Base-by-base conservation (phyloP, 2,113 vertebrate species). In the Euleptes europaea region DNA sequence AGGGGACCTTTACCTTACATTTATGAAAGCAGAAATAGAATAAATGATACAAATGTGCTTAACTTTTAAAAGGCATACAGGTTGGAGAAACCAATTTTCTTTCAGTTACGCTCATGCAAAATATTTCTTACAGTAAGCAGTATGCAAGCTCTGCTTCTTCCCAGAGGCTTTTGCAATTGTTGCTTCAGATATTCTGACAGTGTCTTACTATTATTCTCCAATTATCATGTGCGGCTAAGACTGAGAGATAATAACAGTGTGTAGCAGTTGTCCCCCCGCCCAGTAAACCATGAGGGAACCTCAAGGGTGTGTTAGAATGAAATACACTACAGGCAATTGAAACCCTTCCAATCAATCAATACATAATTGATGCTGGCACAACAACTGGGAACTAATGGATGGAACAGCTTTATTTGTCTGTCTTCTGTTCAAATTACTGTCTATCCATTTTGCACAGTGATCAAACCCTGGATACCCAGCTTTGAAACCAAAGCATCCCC, bases 321-420 rank as follows among this genome's bases (percentile, higher is more conserved):
- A 57, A 79, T 3, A 75, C 83, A 86, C 72, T 71, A 13, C 38
- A 84, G 76, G 54, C 90, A 89, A 90, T 49, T 60, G 42, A 88
- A 88, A 63, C 60, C 5, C 89, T 42, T 84, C 78, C 35, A 69
- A 26, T 86, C 79, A 89, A 93, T 91, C 88, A 82, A 81, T 90
- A 80, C 0, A 11, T 80, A 88, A 42, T 69, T 83, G 79, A 84
- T 89, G 82, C 47, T 21, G 81, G 54, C n/a, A 9, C 13, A 89
- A 76, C 35, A 84, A 60, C 49, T 51, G 77, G 72, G 33, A 89
- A 86, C 86, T 72, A 93, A 88, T 84, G 74, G 70, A n/a, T 2
- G 51, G 23, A 81, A 85, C 35, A 74, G 38, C 35, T 93, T 87
- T 87, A 77, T 84, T 84, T 83, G 54, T 35, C 3, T 13, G 28